Percentiles rank a stretch among this genome's conserved stretches.
Conservation (phyloP, 2,888 invertebrate genomes). For the Tubulanus polymorphus region DNA sequence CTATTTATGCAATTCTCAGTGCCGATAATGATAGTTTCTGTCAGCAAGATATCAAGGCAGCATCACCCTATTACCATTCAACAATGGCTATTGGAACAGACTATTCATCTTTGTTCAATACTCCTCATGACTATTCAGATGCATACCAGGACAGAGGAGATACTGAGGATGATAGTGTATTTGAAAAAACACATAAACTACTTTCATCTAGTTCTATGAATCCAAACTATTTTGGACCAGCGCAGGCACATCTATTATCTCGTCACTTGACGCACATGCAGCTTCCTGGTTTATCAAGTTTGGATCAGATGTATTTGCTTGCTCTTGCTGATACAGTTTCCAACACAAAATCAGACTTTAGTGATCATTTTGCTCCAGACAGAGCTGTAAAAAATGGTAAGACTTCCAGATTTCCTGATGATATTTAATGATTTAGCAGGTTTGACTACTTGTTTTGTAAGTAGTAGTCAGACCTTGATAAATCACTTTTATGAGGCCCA, state of each 20-base stretch:
- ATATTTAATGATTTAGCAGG: too few species aligned
- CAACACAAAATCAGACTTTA: constrained; percentile 54
- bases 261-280: constrained; percentile 75
- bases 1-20: constrained; percentile 90
- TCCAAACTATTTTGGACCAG: constrained; percentile 37
- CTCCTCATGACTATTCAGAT: constrained; percentile 27
- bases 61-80: background rate
- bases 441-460: too few species aligned
- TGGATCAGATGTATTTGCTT: constrained; percentile 99
- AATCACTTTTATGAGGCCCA: too few species aligned
- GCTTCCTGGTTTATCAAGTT: constrained; percentile 76
- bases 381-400: constrained; percentile 8
- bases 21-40: constrained; percentile 65
- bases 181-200: too few species aligned
- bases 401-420: background rate
- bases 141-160: constrained; percentile 60
- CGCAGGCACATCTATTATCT: constrained; percentile 36
- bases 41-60: background rate
- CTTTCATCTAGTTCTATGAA: constrained; percentile 21
- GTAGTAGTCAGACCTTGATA: too few species aligned
- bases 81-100: constrained; percentile 58
- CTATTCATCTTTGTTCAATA: constrained; percentile 79
- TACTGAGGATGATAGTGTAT: constrained; percentile 59
- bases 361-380: constrained; percentile 23
- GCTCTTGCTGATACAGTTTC: constrained; percentile 94